Percentiles rank a stretch among this genome's conserved stretches.
These are phyloP conservation scores for Ataeniobius toweri DNA, from an alignment of 2,797 vertebrate genomes.

Conservation along the genomic window DNA sequence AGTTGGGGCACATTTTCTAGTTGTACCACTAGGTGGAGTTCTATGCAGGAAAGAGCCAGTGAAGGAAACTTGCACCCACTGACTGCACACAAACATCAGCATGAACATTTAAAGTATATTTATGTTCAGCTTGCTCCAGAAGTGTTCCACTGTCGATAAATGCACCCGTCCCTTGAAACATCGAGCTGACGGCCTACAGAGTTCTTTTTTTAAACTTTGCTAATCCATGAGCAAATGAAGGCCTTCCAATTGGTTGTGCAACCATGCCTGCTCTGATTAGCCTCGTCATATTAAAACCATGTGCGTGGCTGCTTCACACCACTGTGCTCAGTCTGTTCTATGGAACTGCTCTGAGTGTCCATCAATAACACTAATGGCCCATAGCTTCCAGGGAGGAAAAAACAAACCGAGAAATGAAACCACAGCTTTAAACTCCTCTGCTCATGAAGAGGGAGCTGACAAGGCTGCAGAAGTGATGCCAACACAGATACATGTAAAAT, in stretches of 20 bases:
- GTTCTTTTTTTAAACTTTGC: slow-evolving; percentile 29
- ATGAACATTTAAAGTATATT: slow-evolving; percentile 11
- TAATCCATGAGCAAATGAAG: slow-evolving; percentile 47
- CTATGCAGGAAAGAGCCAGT: slow-evolving; percentile 30
- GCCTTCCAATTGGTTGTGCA: slow-evolving; percentile 47
- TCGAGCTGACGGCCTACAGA: slow-evolving; percentile 19
- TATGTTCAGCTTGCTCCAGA: slow-evolving; percentile 14
- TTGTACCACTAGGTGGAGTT: slow-evolving; percentile 71
- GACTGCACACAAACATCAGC: background rate
- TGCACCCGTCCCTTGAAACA: background rate
- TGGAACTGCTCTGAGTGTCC: slow-evolving; percentile 53
- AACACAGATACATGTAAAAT: slow-evolving; percentile 19
- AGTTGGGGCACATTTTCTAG: slow-evolving; percentile 11
- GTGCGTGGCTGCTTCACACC: slow-evolving; percentile 51
- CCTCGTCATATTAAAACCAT: slow-evolving; percentile 75
- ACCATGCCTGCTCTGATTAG: slow-evolving; percentile 67
- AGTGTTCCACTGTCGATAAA: background rate
- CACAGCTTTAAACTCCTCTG: slow-evolving; percentile 51
- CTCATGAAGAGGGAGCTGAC: slow-evolving; percentile 40
- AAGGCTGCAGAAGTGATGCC: slow-evolving; percentile 5
- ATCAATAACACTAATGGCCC: slow-evolving; percentile 79
- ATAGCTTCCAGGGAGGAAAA: slow-evolving; percentile 63
- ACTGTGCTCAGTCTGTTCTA: slow-evolving; percentile 43
- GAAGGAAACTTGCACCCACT: background rate
- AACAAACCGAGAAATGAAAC: slow-evolving; percentile 69